Percentiles rank a stretch among this genome's conserved stretches.
Evolutionary conservation across 1,140 invertebrate species (phyloP).

Genomic region (Ceratina japonica): DNA sequence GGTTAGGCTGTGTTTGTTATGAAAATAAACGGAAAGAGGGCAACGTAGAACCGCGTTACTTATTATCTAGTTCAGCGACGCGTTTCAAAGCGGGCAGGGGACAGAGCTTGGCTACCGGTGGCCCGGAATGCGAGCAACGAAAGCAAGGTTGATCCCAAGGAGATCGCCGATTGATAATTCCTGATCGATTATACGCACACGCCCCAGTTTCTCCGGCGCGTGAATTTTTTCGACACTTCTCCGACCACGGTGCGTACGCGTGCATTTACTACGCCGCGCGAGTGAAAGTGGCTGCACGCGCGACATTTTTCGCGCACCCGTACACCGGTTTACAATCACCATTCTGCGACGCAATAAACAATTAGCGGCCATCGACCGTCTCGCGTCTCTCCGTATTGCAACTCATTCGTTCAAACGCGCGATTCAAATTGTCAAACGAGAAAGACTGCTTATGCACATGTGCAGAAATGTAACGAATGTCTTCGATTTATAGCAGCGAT

Average conservation of each 20-base stretch:
- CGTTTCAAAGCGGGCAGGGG: neutral
- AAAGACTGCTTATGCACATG: too few relatives aligned
- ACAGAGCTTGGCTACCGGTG: constrained; percentile 1
- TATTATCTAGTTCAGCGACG: constrained; percentile 19
- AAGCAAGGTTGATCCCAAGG: constrained; percentile 76
- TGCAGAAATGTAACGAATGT: too few relatives aligned
- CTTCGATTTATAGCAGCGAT: too few relatives aligned
- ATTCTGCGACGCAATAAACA: constrained; percentile 18
- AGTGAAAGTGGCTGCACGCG: constrained; percentile 50
- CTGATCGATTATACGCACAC: constrained; percentile 68
- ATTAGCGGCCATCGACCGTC: neutral
- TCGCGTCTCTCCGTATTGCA: neutral
- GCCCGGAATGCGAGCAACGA: constrained; percentile 72
- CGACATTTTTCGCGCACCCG: constrained; percentile 46
- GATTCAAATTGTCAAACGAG: too few relatives aligned
- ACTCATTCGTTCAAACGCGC: too few relatives aligned
- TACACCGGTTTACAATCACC: neutral
- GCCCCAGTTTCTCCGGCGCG: constrained; percentile 62
- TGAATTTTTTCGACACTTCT: constrained; percentile 64
- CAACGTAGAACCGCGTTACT: neutral
- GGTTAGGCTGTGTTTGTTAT: neutral
- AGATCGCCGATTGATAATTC: constrained; percentile 70
- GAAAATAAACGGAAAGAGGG: neutral
- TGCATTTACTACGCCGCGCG: neutral
- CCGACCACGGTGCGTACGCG: neutral